These are phyloP conservation scores for Halichoerus grypus DNA, from an alignment of 2,113 vertebrate genomes.

Conservation along the genomic window DNA sequence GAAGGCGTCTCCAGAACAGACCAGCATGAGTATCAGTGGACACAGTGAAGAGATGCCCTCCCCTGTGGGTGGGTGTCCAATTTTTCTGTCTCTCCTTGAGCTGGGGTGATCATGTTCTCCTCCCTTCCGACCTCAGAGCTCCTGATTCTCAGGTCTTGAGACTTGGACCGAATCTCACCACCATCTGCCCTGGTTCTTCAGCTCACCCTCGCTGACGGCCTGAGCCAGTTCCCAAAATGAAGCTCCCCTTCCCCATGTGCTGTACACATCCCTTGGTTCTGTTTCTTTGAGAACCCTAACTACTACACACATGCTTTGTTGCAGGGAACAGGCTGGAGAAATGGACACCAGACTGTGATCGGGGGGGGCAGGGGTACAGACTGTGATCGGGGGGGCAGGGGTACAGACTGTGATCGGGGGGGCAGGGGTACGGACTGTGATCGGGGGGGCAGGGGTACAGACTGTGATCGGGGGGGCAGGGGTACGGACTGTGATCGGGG, in stretches of 20 bases:
- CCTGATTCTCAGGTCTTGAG: not conserved
- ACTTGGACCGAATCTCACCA: not conserved
- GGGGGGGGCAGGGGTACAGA: too few species aligned
- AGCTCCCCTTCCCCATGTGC: not conserved
- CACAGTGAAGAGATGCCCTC: too few species aligned
- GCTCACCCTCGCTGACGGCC: too few species aligned
- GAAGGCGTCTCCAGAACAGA: not conserved
- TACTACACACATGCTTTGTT: fast-evolving
- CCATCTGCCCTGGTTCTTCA: not conserved
- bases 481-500: too few species aligned
- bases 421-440: too few species aligned
- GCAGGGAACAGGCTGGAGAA: not conserved
- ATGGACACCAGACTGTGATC: too few species aligned
- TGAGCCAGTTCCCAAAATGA: not conserved
- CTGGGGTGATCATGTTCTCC: not conserved
- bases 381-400: too few species aligned
- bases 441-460: too few species aligned
- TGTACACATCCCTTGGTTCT: fast-evolving
- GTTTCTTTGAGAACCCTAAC: not conserved
- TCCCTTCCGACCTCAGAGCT: fast-evolving
- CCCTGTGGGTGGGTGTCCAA: too few species aligned
- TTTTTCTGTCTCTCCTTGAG: not conserved
- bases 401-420: too few species aligned
- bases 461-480: too few species aligned
- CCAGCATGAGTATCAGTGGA: too few species aligned